phyloP scores from a whole-genome alignment of 2,797 vertebrate genomes.

The Borostomias antarcticus region DNA sequence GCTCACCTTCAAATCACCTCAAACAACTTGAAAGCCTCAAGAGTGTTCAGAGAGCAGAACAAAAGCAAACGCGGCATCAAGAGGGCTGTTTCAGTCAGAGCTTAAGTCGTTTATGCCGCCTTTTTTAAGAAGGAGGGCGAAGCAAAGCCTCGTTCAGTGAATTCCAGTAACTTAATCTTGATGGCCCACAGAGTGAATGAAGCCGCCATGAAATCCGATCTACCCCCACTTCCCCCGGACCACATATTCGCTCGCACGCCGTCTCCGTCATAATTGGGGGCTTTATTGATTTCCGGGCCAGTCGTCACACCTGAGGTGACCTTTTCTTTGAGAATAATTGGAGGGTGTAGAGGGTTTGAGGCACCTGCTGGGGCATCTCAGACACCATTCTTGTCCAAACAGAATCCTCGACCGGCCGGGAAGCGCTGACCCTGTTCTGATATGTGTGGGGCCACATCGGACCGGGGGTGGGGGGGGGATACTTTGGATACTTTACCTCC shows the following conservation, averaged over 20 bases:
- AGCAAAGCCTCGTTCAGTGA: conserved; percentile 38
- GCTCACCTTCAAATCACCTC: background rate
- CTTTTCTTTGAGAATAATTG: conserved; percentile 83
- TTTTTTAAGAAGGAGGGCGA: conserved; percentile 40
- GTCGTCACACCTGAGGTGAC: conserved; percentile 76
- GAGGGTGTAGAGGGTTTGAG: conserved; percentile 79
- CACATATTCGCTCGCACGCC: too few species aligned
- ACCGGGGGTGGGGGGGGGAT: too few species aligned
- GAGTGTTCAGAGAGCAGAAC: conserved; percentile 19
- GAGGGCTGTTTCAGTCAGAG: conserved; percentile 31
- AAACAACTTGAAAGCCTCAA: conserved; percentile 9
- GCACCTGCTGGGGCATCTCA: conserved; percentile 70
- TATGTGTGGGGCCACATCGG: conserved; percentile 32
- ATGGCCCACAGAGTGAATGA: conserved; percentile 43
- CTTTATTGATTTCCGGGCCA: conserved; percentile 77
- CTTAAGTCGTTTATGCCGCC: background rate
- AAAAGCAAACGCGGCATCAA: conserved; percentile 11
- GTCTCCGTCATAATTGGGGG: conserved; percentile 70
- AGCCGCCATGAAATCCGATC: conserved; percentile 62
- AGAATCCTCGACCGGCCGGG: conserved; percentile 49
- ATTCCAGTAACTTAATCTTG: conserved; percentile 53
- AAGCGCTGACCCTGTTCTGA: conserved; percentile 61
- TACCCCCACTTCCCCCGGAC: conserved; percentile 38
- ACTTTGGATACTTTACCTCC: background rate
- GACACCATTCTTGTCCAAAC: conserved; percentile 70